These are phyloP conservation scores for Merodon equestris DNA, from an alignment of 2,888 invertebrate genomes.

Conservation along the genomic window DNA sequence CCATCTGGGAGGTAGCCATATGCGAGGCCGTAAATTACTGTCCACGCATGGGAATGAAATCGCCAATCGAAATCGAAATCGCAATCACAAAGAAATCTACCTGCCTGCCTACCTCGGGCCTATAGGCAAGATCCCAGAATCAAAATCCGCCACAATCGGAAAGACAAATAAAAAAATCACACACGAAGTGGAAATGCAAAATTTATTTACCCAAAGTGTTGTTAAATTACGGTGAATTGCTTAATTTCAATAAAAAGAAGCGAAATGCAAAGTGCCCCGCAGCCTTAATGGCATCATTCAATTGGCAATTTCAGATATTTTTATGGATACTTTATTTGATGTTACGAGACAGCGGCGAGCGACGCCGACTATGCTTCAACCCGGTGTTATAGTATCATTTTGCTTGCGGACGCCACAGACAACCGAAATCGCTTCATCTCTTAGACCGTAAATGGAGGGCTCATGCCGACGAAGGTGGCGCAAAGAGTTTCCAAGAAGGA, in stretches of 20 bases:
- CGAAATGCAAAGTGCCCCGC: slow-evolving; percentile 70
- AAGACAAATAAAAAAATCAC: slow-evolving; percentile 50
- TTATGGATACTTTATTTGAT: slow-evolving; percentile 73
- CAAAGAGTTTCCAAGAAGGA: too few relatives aligned
- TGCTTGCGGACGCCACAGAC: slow-evolving; percentile 32
- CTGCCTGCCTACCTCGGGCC: neutral
- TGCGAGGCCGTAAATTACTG: slow-evolving; percentile 49
- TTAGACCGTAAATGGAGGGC: neutral
- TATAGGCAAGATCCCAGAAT: slow-evolving; percentile 7
- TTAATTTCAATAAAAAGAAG: slow-evolving; percentile 75
- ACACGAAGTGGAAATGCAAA: slow-evolving; percentile 72
- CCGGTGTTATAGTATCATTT: slow-evolving; percentile 15
- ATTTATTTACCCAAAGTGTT: slow-evolving; percentile 78
- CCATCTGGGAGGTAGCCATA: slow-evolving; percentile 50
- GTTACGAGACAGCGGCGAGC: slow-evolving; percentile 61
- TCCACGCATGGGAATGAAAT: slow-evolving; percentile 36
- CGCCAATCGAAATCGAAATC: slow-evolving; percentile 51
- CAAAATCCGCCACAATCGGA: slow-evolving; percentile 6
- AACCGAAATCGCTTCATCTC: slow-evolving; percentile 42
- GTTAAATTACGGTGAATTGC: slow-evolving; percentile 78
- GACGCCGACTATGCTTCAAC: neutral
- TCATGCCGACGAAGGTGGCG: too few relatives aligned
- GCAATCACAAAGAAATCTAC: slow-evolving; percentile 2
- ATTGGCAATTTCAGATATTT: slow-evolving; percentile 77
- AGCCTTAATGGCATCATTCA: slow-evolving; percentile 76